Evolutionary conservation across 2,797 vertebrate species (phyloP).

Genomic region (Phoxinus dragarum): DNA sequence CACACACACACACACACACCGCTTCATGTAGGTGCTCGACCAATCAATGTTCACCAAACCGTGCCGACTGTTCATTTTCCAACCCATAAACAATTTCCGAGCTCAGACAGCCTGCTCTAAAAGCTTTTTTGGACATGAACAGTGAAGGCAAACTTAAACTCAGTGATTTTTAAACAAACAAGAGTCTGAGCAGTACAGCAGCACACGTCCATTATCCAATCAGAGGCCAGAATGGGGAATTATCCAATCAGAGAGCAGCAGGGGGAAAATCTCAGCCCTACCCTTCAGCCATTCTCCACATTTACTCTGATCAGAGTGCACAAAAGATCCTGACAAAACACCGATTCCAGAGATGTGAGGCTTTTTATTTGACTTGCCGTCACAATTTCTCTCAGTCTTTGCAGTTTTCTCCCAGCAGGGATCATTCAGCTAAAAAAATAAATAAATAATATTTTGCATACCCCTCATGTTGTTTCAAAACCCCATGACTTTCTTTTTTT

Average conservation of each 20-base stretch:
- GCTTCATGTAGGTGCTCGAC: not conserved
- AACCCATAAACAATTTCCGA: conserved; percentile 41
- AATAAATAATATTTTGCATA: not conserved
- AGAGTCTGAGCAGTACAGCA: not conserved
- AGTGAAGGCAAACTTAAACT: conserved; percentile 31
- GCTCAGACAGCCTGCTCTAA: conserved; percentile 20
- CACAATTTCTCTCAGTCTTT: not conserved
- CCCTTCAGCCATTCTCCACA: conserved; percentile 7
- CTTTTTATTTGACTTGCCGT: not conserved
- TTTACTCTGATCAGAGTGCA: conserved; percentile 27
- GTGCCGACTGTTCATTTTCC: conserved; percentile 20
- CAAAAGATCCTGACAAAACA: conserved; percentile 23
- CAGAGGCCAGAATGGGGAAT: conserved; percentile 4
- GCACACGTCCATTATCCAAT: conserved; percentile 31
- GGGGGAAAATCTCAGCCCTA: not conserved
- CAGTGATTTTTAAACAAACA: conserved; percentile 50
- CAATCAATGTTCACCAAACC: conserved; percentile 24
- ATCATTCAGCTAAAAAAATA: not conserved
- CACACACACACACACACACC: conserved; percentile 13
- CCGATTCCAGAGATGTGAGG: not conserved
- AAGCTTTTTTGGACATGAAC: conserved; percentile 54
- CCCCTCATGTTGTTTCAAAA: not conserved
- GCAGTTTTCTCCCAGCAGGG: not conserved
- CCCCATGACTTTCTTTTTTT: not conserved
- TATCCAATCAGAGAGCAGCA: conserved; percentile 20